phyloP scores from a whole-genome alignment of 2,797 vertebrate species.

The Sebastes matsubarae region DNA sequence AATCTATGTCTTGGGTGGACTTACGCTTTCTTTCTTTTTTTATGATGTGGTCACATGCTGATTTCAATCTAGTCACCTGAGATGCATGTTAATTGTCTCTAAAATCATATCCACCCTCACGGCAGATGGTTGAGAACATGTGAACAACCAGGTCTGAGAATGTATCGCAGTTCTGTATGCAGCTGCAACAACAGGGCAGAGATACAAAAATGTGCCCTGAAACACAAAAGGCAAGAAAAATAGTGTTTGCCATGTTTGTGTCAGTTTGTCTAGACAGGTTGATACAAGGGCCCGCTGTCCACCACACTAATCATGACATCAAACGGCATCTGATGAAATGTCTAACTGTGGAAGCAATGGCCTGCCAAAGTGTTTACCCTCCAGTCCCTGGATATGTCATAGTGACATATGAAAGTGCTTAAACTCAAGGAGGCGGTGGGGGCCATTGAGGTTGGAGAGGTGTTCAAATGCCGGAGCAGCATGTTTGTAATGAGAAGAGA shows the following conservation, averaged over 20 bases:
- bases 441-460: constrained; percentile 47
- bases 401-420: constrained; percentile 78
- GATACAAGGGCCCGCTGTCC: constrained; percentile 17
- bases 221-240: constrained; percentile 15
- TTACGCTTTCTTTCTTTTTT: background rate
- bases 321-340: constrained; percentile 38
- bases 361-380: constrained; percentile 66
- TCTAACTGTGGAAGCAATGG: constrained; percentile 29
- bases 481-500: constrained; percentile 79
- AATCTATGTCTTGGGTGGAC: constrained; percentile 9
- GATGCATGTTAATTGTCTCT: constrained; percentile 27
- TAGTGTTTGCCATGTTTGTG: constrained; percentile 9
- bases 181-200: background rate
- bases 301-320: constrained; percentile 50
- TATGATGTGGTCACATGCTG: constrained; percentile 5
- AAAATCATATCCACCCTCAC: background rate
- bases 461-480: constrained; percentile 75
- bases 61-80: constrained; percentile 13
- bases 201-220: constrained; percentile 1
- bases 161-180: background rate
- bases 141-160: background rate
- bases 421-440: constrained; percentile 37
- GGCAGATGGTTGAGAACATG: constrained; percentile 13
- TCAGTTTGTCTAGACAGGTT: constrained; percentile 28
- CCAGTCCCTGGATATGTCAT: constrained; percentile 62